Evolutionary conservation across 2,888 invertebrate genomes (phyloP), one percentile per base, ranked within the genome.

Genomic region (Noctua fimbriata): DNA sequence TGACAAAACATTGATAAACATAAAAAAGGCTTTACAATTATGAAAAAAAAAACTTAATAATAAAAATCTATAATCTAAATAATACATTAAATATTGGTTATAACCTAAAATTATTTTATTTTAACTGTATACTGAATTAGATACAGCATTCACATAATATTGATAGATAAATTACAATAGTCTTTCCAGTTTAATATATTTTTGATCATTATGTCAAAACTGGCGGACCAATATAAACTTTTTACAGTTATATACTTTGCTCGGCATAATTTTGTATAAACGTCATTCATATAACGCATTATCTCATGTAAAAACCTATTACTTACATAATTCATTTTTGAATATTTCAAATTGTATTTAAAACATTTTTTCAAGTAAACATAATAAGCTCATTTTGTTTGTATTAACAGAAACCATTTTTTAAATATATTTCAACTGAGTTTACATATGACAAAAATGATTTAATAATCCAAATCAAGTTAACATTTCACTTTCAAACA

Each of bases 21-120:
- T 82, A 80, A 79, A 84, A 88, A 85, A 76, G 71, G 82, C 69
- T 89, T 88, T 87, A 88, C 85, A 89, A 81, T 87, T 72, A 85
- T 81, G 60, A 82, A 85, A 88, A 82, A 82, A 82, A 88, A 82
- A 82, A 86, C 88, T 84, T 88, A 88, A 84, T 83, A 80, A 87
- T 88, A 87, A 84, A 73, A 85, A 87, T 84, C 81, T 88, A 85
- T 77, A 81, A 84, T 85, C 90, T 90, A 90, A 89, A 88, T 89
- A 90, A 88, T 90, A 86, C 87, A 90, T 89, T 90, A 86, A 87
- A 90, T 87, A 90, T 89, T 78, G 85, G 85, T 52, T 86, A 76
- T 85, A 82, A 90, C 73, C 78, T 87, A 87, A 89, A 82, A 87
- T 83, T 88, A 82, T 85, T 81, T 79, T 41, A 82, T 79, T 76